Evolutionary conservation across 2,797 vertebrate genomes (phyloP).

Genomic region (Allobates femoralis): DNA sequence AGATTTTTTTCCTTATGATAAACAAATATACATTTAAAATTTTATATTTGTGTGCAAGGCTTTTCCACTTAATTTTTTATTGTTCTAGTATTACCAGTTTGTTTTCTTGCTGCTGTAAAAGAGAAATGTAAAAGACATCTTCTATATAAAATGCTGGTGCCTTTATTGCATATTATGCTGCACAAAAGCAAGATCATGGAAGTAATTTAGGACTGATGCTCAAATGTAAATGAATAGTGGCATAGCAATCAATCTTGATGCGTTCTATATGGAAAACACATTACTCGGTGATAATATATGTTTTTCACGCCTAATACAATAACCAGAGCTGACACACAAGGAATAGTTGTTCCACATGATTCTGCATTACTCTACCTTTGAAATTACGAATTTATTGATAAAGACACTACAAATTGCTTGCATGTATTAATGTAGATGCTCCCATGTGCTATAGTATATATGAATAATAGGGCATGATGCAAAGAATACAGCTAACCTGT

Average conservation of each 20-base stretch:
- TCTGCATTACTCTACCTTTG: not conserved
- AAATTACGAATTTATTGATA: not conserved
- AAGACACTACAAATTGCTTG: not conserved
- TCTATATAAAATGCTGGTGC: not conserved
- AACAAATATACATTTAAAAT: not conserved
- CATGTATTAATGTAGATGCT: not conserved
- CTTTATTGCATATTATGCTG: not conserved
- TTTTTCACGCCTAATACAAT: not conserved
- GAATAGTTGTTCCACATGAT: not conserved
- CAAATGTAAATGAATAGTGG: slow-evolving; percentile 3
- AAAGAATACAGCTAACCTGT: not conserved
- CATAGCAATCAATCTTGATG: not conserved
- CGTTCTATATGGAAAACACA: not conserved
- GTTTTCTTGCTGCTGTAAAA: not conserved
- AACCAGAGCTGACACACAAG: not conserved
- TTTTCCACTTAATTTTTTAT: not conserved
- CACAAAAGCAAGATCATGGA: not conserved
- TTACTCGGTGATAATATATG: not conserved
- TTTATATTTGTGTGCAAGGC: not conserved
- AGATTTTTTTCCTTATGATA: too few species aligned
- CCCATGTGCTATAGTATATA: not conserved
- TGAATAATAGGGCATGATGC: too few species aligned
- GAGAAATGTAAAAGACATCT: not conserved
- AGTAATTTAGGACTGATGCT: not conserved
- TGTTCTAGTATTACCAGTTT: not conserved